Conservation (phyloP, 2,113 vertebrate species). For the Campylomormyrus tamandua region DNA sequence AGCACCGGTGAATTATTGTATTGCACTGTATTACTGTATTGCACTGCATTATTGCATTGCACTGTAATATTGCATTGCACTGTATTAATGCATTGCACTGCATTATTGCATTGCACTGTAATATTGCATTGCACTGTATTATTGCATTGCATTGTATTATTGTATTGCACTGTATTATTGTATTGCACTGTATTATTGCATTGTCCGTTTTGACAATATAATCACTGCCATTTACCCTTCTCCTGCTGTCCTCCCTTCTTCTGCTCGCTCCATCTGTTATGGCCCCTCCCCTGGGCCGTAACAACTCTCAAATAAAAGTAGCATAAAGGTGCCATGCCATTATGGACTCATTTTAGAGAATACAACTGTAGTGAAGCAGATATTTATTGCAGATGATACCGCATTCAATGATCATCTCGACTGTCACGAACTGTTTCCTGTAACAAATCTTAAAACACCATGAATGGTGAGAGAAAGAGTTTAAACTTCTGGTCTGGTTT, state of each 20-base stretch:
- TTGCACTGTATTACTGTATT: neutral
- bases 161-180: neutral
- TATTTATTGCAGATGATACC: neutral
- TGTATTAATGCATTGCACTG: too few relatives aligned
- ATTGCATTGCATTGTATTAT: neutral
- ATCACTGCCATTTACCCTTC: neutral
- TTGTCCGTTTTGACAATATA: neutral
- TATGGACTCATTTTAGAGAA: neutral
- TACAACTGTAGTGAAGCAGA: neutral
- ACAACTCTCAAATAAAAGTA: neutral
- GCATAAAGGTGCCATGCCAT: neutral
- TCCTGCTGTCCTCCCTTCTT: neutral
- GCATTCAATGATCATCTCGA: neutral
- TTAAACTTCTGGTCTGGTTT: neutral
- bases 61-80: neutral
- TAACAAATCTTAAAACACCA: neutral
- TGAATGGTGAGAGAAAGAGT: neutral
- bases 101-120: too few relatives aligned
- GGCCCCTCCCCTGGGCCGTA: neutral
- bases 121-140: too few relatives aligned
- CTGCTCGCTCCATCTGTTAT: neutral
- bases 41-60: neutral
- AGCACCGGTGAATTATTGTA: neutral
- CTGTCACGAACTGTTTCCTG: neutral
- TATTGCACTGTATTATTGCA: neutral